Conservation (phyloP, 1,140 invertebrate species). For the Bombus waltoni region DNA sequence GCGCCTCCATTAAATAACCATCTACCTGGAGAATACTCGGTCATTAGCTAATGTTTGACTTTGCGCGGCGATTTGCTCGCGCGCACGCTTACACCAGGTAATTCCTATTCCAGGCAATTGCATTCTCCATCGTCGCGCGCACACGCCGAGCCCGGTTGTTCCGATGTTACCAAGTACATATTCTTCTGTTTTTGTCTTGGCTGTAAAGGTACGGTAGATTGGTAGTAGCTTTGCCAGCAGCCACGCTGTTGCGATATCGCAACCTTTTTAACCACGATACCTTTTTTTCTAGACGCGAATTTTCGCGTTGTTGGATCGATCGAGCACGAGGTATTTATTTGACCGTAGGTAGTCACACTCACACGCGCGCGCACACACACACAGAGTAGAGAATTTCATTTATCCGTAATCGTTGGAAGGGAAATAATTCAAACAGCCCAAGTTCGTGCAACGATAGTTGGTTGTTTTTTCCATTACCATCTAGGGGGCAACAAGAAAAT, state of each 20-base stretch:
- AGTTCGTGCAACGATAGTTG: background rate
- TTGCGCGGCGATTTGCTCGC: background rate
- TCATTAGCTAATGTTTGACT: conserved; percentile 12
- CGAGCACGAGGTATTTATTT: background rate
- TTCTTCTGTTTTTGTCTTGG: background rate
- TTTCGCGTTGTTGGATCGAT: background rate
- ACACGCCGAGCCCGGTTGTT: background rate
- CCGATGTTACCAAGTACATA: background rate
- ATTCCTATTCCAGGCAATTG: background rate
- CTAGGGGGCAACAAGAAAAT: background rate
- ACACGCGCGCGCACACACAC: too few species aligned
- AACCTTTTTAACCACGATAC: rapidly evolving
- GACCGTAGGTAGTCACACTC: background rate
- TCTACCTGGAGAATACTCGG: background rate
- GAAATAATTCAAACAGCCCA: background rate
- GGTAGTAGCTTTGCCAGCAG: background rate
- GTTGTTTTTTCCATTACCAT: background rate
- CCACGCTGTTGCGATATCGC: background rate
- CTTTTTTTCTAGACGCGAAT: background rate
- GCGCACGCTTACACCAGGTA: background rate
- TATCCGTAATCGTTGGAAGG: background rate
- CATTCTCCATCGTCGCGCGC: background rate
- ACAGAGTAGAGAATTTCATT: background rate
- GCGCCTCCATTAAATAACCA: conserved; percentile 7
- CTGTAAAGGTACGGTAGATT: background rate